Evolutionary conservation across 2,888 invertebrate genomes (phyloP).

Genomic region (Hemaris fuciformis): DNA sequence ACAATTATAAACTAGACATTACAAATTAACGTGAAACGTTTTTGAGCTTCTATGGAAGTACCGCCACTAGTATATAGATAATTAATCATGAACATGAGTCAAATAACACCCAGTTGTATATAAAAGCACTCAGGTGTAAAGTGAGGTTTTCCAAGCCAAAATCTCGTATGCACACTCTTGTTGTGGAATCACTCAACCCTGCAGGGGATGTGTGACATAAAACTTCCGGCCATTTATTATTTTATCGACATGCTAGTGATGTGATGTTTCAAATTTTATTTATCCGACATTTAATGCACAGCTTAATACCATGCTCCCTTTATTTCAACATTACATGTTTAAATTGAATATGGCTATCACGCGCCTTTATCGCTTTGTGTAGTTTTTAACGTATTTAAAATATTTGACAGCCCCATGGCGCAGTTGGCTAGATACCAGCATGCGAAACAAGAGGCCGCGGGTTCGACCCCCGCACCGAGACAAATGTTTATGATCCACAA

Average conservation of each 20-base stretch:
- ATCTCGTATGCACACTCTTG: neutral
- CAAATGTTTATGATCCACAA: too few relatives aligned
- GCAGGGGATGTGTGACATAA: conserved; percentile 1
- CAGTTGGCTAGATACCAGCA: too few relatives aligned
- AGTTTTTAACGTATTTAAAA: neutral
- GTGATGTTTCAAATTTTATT: conserved; percentile 12
- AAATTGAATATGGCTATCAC: neutral
- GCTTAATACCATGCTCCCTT: neutral
- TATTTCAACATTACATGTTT: neutral
- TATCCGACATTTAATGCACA: neutral
- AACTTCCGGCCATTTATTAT: conserved; percentile 9
- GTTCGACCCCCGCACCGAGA: too few relatives aligned
- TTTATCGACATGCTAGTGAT: conserved; percentile 8
- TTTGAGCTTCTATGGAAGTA: too few relatives aligned
- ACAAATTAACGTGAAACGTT: too few relatives aligned
- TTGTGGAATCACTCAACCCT: neutral
- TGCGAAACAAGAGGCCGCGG: too few relatives aligned
- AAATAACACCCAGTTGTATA: too few relatives aligned
- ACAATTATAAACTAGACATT: too few relatives aligned
- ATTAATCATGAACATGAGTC: too few relatives aligned
- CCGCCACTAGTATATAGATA: too few relatives aligned
- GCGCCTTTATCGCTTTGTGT: too few relatives aligned
- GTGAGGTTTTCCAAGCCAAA: neutral
- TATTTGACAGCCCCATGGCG: too few relatives aligned
- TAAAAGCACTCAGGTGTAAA: neutral